phyloP scores from a whole-genome alignment of 2,888 invertebrate genomes.

The Tenthredo notha region DNA sequence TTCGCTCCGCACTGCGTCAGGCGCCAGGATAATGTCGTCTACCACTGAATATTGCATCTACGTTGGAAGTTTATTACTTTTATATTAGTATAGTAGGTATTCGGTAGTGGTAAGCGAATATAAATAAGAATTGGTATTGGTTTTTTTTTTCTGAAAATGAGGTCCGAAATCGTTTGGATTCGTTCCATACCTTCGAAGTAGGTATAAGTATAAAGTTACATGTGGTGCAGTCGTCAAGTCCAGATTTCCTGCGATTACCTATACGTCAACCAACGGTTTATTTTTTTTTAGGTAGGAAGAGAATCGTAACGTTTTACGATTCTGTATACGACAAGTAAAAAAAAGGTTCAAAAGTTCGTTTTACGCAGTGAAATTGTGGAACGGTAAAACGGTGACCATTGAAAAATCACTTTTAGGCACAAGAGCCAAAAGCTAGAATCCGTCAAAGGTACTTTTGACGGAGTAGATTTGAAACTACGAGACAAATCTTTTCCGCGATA shows the following conservation, averaged over 20 bases:
- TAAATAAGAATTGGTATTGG: conserved; percentile 49
- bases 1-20: background rate
- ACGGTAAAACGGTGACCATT: conserved; percentile 3
- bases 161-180: background rate
- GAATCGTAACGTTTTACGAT: conserved; percentile 40
- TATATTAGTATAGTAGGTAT: conserved; percentile 26
- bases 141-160: conserved; percentile 21
- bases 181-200: background rate
- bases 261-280: conserved; percentile 10
- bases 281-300: background rate
- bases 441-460: conserved; percentile 40
- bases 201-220: background rate
- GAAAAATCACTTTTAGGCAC: conserved; percentile 38
- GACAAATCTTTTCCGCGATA: conserved; percentile 29
- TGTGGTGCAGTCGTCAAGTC: conserved; percentile 21
- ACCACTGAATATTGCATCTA: conserved; percentile 50
- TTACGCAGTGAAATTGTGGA: background rate
- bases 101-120: conserved; percentile 7
- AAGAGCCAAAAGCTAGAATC: background rate
- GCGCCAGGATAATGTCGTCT: conserved; percentile 47
- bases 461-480: conserved; percentile 39
- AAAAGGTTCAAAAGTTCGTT: conserved; percentile 37
- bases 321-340: background rate
- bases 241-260: conserved; percentile 32
- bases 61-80: conserved; percentile 44